Evolutionary conservation across 2,797 vertebrate genomes (phyloP).

Genomic region (Anguilla anguilla): DNA sequence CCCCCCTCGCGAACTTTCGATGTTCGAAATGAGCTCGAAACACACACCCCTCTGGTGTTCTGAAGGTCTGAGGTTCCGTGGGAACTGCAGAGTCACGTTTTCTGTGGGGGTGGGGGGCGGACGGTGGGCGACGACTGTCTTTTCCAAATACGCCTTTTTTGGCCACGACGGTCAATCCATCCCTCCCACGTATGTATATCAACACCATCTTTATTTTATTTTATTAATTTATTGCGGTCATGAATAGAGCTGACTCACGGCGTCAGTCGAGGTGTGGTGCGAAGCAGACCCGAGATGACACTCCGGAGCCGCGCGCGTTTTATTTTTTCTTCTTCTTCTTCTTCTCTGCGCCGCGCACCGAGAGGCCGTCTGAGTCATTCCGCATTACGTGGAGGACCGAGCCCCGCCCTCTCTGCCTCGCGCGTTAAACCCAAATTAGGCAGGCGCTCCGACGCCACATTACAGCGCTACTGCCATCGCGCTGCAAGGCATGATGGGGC

Average conservation of each 20-base stretch:
- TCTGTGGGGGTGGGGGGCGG: not conserved
- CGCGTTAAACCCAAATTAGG: slow-evolving; percentile 68
- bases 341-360: not conserved
- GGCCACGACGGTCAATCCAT: not conserved
- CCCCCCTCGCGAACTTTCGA: too few relatives aligned
- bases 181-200: not conserved
- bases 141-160: not conserved
- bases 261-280: slow-evolving; percentile 14
- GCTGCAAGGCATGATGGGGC: slow-evolving; percentile 49
- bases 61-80: too few relatives aligned
- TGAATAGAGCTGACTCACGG: not conserved
- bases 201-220: not conserved
- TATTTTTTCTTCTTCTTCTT: too few relatives aligned
- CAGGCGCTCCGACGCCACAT: slow-evolving; percentile 56
- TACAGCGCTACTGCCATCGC: slow-evolving; percentile 49
- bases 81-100: not conserved
- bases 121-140: not conserved
- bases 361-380: slow-evolving; percentile 28
- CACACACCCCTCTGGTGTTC: not conserved
- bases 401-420: slow-evolving; percentile 53
- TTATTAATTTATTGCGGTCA: not conserved
- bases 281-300: not conserved
- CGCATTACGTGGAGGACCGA: slow-evolving; percentile 40
- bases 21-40: not conserved
- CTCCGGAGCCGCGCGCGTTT: not conserved